Evolutionary conservation across 2,113 vertebrate genomes (phyloP).

Genomic region (Notiomystis cincta): DNA sequence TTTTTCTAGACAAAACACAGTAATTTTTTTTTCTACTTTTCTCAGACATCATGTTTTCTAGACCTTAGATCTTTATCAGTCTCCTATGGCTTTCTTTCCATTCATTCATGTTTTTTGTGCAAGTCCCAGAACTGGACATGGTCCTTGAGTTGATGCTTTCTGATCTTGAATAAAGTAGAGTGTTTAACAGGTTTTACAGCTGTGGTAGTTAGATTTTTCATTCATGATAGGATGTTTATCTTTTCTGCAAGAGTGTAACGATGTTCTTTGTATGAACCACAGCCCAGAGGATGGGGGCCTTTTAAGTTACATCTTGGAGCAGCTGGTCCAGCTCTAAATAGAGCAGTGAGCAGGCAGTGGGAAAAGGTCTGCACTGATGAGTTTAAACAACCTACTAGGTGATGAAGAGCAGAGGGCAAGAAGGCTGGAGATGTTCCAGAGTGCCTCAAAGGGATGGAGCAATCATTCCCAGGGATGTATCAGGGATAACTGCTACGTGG

Average conservation of each 20-base stretch:
- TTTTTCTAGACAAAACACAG: not conserved
- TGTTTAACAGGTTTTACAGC: not conserved
- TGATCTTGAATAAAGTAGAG: not conserved
- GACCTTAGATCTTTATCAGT: not conserved
- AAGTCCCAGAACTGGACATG: not conserved
- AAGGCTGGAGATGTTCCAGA: not conserved
- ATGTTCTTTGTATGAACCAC: not conserved
- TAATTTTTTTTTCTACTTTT: not conserved
- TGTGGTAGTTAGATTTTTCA: slow-evolving; percentile 12
- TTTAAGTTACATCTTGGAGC: not conserved
- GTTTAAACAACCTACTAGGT: not conserved
- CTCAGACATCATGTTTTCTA: not conserved
- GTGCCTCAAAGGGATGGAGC: not conserved
- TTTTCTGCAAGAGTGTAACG: not conserved
- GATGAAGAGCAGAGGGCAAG: not conserved
- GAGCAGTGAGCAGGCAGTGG: not conserved
- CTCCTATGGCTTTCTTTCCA: not conserved
- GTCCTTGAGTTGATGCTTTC: not conserved
- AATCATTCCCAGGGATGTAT: not conserved
- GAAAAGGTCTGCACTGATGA: not conserved
- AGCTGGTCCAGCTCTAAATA: not conserved
- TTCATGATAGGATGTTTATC: slow-evolving; percentile 34
- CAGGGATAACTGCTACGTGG: not conserved
- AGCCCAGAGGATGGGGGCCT: not conserved
- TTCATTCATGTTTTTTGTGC: not conserved